Base-by-base conservation (phyloP, 2,888 invertebrate species). In the Sturmia bella region DNA sequence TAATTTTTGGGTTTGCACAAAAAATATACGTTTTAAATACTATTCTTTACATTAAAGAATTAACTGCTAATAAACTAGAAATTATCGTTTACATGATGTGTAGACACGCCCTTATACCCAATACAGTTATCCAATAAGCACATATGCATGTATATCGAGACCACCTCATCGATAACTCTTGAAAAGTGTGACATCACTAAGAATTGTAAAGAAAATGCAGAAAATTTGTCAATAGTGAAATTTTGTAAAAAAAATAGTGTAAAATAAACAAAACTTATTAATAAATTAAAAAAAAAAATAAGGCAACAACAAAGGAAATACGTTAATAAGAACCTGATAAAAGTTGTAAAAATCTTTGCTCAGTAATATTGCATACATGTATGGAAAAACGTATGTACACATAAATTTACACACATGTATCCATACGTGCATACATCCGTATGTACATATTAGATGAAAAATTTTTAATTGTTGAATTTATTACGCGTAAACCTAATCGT, bases 221-320 rank as follows among this genome's bases (percentile, higher is more conserved):
- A 74, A 74, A 70, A 69, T 77, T 73, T 57, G 64, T 32, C 69
- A 57, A 17, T 15, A 70, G 59, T 76, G 37, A 70, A 80, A 72
- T 70, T 76, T 39, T 50, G 37, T 32, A 56, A 64, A 69, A 54
- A 39, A 45, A 52, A 11, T 39, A 69, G 39, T 57, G 7, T 17
- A 32, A 59, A 76, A 56, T 43, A 32, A 45, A 13, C 4, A 17
- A 37, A 50, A 15, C 7, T 6, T 21, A 1, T 15, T 0, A 19
- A 64, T 32, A 0, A 17, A 15, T 9, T 59, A 17, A 13, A 43
- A 45, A 61, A 61, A n/a, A n/a, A n/a, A n/a, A n/a, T n/a, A n/a
- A n/a, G n/a, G 27, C 13, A 45, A 17, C 11, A 43, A 17, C 2
- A 54, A 52, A n/a, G 50, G 41, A 27, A 43, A 32, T 7, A 24